A percentile compares a stretch with the other conserved stretches of the same genome.
Conservation (phyloP, 2,888 invertebrate species). For the Merodon equestris region DNA sequence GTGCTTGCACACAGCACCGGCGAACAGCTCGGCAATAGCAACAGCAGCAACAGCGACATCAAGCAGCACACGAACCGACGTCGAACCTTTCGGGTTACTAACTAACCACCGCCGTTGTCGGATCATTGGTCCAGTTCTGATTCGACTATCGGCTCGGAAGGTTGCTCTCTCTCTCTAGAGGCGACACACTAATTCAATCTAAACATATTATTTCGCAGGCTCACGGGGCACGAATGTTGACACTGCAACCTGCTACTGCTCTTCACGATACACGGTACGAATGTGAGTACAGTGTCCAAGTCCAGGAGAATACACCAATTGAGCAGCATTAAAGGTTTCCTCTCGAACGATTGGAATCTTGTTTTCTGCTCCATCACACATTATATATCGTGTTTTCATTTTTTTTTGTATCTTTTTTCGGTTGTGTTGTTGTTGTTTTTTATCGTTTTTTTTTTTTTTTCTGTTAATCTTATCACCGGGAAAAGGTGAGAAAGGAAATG, state of each 20-base stretch:
- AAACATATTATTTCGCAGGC: slow-evolving; percentile 12
- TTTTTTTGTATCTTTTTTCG: slow-evolving; percentile 31
- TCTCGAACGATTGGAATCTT: slow-evolving; percentile 62
- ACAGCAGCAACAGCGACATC: slow-evolving; percentile 16
- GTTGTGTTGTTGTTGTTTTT: slow-evolving; percentile 23
- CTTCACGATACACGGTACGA: no score
- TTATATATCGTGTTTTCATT: slow-evolving; percentile 64
- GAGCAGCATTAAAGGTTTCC: slow-evolving; percentile 55
- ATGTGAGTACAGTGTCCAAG: neutral
- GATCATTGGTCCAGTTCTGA: slow-evolving; percentile 68
- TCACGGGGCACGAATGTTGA: slow-evolving; percentile 46
- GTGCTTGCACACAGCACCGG: slow-evolving; percentile 5
- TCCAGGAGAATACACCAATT: slow-evolving; percentile 33
- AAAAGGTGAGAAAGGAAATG: slow-evolving; percentile 44
- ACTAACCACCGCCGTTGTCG: slow-evolving; percentile 61
- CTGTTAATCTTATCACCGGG: slow-evolving; percentile 41
- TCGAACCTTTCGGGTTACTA: slow-evolving; percentile 45
- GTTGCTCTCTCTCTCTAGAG: slow-evolving; percentile 53
- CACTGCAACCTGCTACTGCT: slow-evolving; percentile 67
- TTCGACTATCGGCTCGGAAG: slow-evolving; percentile 68
- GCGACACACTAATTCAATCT: neutral
- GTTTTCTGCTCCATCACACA: slow-evolving; percentile 65
- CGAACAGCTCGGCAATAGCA: slow-evolving; percentile 3
- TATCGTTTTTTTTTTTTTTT: slow-evolving; percentile 15
- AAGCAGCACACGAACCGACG: neutral